phyloP scores from a whole-genome alignment of 2,113 vertebrate genomes.

The Brienomyrus brachyistius region DNA sequence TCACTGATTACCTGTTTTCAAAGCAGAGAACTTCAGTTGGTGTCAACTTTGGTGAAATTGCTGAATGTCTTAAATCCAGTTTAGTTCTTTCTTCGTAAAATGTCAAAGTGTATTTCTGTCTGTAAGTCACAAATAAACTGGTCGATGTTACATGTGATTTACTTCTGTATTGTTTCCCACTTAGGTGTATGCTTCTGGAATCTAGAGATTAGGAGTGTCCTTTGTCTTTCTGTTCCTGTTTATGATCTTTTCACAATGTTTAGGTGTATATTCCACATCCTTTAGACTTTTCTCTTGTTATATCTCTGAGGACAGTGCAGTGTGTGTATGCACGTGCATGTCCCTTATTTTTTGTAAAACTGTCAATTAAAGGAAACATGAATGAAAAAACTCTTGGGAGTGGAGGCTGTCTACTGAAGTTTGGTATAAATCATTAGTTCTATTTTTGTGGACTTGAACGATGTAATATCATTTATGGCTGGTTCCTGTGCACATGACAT shows the following conservation, averaged over 20 bases:
- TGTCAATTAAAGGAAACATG: background rate
- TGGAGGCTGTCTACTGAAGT: background rate
- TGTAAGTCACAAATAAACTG: background rate
- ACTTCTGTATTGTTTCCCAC: slow-evolving; percentile 6
- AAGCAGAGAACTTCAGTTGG: background rate
- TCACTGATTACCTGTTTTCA: background rate
- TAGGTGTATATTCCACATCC: slow-evolving; percentile 40
- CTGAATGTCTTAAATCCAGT: background rate
- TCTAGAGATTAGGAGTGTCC: slow-evolving; percentile 51
- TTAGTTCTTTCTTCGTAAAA: background rate
- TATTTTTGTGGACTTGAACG: background rate
- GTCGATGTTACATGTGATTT: slow-evolving; percentile 9
- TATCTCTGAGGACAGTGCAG: background rate
- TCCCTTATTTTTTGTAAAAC: background rate
- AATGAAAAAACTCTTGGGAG: background rate
- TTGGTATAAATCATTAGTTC: background rate
- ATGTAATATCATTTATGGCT: background rate
- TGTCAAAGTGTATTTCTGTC: background rate
- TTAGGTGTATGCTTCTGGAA: slow-evolving; percentile 41
- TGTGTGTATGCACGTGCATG: slow-evolving; percentile 30
- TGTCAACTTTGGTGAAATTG: background rate
- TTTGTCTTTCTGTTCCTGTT: slow-evolving; percentile 59
- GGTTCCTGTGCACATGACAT: background rate
- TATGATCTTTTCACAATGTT: slow-evolving; percentile 35
- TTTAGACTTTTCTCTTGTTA: background rate